Base-by-base conservation (phyloP, 1,140 invertebrate genomes). In the Pemphigus obesinymphae region DNA sequence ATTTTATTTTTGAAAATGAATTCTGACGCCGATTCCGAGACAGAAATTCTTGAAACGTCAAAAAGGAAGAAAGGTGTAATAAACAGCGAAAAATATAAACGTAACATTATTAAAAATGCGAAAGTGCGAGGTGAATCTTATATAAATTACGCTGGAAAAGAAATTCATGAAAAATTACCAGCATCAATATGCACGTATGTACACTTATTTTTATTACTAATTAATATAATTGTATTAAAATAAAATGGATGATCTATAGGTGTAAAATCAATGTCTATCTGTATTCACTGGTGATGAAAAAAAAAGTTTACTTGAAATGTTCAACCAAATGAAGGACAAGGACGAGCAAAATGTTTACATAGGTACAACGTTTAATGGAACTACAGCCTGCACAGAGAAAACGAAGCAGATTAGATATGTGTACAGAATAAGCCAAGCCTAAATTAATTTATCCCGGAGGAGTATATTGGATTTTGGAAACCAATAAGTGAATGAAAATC, bases 41-140 rank as follows among this genome's bases (percentile, higher is more conserved):
- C 63, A 68, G 63, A 68, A 68, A 68, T 68, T 66, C 61, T 37
- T n/a, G 31, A n/a, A 66, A 66, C 31, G 15, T 66, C 8, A 66
- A 70, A 70, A 70, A 48, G 70, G 15, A 73, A 73, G 13, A 73
- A 48, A 73, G 43, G 43, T 48, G 43, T 45, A 29, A 72, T 72
- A 72, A 72, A 72, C 40, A 26, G 23, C 23, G 40, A 72, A 26
- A 48, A 81, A 81, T 81, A 81, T 63, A 63, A 81, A 81, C 55
- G 61, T 34, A 81, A 61, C 34, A 81, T 61, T 58, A 81, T 81
- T 61, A 81, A 81, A 81, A 58, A 81, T 61, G 76, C 34, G 43
- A 58, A 48, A 61, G 76, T 81, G 31, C 53, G 61, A 63, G 76
- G 55, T 63, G 55, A 63, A 81, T 63, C 29, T 81, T 63, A 81